Percentiles rank a stretch among this genome's conserved stretches.
These are phyloP conservation scores for Drosophila navojoa DNA, from an alignment of 1,140 invertebrate species.

Conservation along the genomic window DNA sequence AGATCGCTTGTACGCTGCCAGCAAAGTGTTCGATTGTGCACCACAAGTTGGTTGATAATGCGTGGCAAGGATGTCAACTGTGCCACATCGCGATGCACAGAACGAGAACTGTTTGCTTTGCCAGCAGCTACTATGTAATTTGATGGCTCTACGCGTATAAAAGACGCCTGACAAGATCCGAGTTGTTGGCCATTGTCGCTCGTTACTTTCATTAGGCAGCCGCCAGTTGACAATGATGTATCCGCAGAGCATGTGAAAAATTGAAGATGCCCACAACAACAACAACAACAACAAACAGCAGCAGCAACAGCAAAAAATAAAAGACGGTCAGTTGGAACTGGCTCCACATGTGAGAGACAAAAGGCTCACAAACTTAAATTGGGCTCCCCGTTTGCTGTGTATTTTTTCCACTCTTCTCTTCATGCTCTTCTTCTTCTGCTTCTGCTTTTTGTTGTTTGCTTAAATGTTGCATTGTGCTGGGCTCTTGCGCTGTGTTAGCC, in stretches of 20 bases:
- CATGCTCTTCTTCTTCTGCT: slow-evolving; percentile 24
- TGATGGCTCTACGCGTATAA: slow-evolving; percentile 25
- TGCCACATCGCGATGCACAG: neutral
- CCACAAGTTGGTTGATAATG: neutral
- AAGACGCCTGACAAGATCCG: slow-evolving; percentile 23
- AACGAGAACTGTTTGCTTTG: neutral
- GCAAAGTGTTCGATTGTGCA: slow-evolving; percentile 27
- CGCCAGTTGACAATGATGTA: slow-evolving; percentile 78
- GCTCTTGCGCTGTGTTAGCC: slow-evolving; percentile 16
- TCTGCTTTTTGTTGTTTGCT: slow-evolving; percentile 58
- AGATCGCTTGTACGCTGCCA: slow-evolving; percentile 22
- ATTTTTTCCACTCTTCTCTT: slow-evolving; percentile 5
- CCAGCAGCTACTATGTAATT: slow-evolving; percentile 30
- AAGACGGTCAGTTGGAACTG: slow-evolving; percentile 43
- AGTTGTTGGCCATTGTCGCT: slow-evolving; percentile 57
- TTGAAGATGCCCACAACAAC: slow-evolving; percentile 53
- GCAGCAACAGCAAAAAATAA: slow-evolving; percentile 22
- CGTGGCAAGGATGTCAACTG: slow-evolving; percentile 35
- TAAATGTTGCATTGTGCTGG: slow-evolving; percentile 76
- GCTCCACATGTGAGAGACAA: slow-evolving; percentile 39
- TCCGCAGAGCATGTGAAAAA: slow-evolving; percentile 79
- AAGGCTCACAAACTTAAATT: slow-evolving; percentile 61
- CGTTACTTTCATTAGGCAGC: slow-evolving; percentile 75
- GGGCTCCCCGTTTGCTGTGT: slow-evolving; percentile 44
- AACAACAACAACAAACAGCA: slow-evolving; percentile 31